These are phyloP conservation scores for Drosophila nr. medialis DNA, from an alignment of 2,888 invertebrate species.

Conservation along the genomic window DNA sequence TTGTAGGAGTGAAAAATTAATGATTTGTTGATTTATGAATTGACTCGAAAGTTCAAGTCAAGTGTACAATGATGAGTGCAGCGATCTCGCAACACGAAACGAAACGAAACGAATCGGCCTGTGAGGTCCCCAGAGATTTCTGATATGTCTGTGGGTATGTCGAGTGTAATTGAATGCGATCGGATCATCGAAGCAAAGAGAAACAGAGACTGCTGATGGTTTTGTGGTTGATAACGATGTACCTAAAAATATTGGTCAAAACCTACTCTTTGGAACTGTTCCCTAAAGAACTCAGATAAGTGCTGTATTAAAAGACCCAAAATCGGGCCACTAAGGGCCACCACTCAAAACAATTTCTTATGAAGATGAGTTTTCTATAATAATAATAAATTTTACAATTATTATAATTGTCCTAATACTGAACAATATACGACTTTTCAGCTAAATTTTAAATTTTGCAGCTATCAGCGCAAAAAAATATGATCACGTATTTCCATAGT, in stretches of 20 bases:
- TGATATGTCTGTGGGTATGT: conserved; percentile 21
- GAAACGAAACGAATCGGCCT: conserved; percentile 25
- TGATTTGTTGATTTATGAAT: conserved; percentile 84
- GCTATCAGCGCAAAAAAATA: background rate
- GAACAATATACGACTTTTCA: background rate
- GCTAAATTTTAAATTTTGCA: background rate
- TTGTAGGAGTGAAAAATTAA: conserved; percentile 78
- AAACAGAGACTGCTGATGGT: conserved; percentile 11
- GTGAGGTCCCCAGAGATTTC: conserved; percentile 61
- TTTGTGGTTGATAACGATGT: conserved; percentile 8
- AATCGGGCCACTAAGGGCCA: background rate
- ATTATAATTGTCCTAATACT: background rate
- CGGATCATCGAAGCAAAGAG: conserved; percentile 16
- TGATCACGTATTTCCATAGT: background rate
- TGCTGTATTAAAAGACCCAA: background rate
- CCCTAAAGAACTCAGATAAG: background rate
- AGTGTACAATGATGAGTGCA: conserved; percentile 73
- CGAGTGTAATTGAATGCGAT: conserved; percentile 33
- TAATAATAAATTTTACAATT: background rate
- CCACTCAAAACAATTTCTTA: background rate
- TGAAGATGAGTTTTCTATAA: background rate
- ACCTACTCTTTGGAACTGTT: background rate
- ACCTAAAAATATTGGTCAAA: background rate
- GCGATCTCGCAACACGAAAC: conserved; percentile 5
- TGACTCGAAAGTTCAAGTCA: conserved; percentile 80